Evolutionary conservation across 2,888 invertebrate genomes (phyloP).

Genomic region (Antheraea assamensis): DNA sequence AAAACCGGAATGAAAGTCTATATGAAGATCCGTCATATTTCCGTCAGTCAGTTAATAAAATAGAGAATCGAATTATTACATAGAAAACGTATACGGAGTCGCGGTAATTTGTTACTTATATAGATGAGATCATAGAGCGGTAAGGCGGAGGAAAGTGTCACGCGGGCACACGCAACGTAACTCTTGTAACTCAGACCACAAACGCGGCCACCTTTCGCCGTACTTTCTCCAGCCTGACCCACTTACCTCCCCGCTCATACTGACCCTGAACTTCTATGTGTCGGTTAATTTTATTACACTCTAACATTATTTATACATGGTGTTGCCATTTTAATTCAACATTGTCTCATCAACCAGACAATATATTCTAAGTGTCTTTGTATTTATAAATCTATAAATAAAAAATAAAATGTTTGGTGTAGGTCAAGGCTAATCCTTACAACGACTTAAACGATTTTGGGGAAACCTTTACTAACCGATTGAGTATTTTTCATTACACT

Average conservation of each 20-base stretch:
- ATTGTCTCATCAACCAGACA: too few species aligned
- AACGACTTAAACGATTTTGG: too few species aligned
- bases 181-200: not conserved
- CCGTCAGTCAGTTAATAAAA: too few species aligned
- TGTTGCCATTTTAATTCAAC: not conserved
- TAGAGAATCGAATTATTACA: too few species aligned
- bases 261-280: conserved; percentile 22
- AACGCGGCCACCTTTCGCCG: conserved; percentile 66
- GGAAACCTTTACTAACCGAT: too few species aligned
- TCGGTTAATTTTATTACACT: conserved; percentile 13
- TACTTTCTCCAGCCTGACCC: conserved; percentile 71
- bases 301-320: not conserved
- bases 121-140: not conserved
- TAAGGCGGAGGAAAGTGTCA: not conserved
- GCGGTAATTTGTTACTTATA: not conserved
- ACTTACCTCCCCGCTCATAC: conserved; percentile 38
- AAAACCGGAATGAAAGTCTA: too few species aligned
- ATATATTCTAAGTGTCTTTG: too few species aligned
- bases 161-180: conserved; percentile 6
- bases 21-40: too few species aligned
- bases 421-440: too few species aligned
- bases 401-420: too few species aligned
- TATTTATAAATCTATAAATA: too few species aligned
- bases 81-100: not conserved
- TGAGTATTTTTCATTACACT: too few species aligned